Evolutionary conservation across 1,140 invertebrate species (phyloP).

Genomic region (Bicyclus anynana): DNA sequence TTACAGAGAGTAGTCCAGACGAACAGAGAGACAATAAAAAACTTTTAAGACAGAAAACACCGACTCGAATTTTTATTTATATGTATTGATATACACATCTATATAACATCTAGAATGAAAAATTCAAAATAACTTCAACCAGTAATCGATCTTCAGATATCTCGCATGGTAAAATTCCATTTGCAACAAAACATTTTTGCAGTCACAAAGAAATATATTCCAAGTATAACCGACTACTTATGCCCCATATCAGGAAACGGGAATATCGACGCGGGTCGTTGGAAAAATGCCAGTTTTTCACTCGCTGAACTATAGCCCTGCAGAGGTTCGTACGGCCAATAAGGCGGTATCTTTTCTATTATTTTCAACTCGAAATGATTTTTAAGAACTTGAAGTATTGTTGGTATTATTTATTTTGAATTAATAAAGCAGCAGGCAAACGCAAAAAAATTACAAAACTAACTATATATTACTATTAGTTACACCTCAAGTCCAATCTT

Average conservation of each 20-base stretch:
- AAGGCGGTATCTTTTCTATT: background rate
- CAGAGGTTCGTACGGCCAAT: background rate
- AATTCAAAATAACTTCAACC: too few species aligned
- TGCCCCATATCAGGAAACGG: background rate
- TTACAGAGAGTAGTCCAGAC: too few species aligned
- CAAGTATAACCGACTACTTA: conserved; percentile 4
- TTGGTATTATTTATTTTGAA: background rate
- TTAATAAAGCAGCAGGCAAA: too few species aligned
- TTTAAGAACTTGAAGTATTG: background rate
- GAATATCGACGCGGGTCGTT: background rate
- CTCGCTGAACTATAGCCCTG: background rate
- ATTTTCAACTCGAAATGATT: background rate
- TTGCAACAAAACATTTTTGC: background rate
- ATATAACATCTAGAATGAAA: too few species aligned
- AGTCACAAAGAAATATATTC: conserved; percentile 1
- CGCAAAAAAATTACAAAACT: too few species aligned
- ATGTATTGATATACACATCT: too few species aligned
- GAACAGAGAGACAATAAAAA: too few species aligned
- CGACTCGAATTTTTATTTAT: too few species aligned
- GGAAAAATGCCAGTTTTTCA: conserved; percentile 3
- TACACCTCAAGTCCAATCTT: too few species aligned
- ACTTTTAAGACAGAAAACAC: too few species aligned
- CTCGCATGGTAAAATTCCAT: background rate
- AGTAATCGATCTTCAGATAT: too few species aligned
- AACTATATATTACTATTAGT: too few species aligned